Conservation (phyloP, 1,140 invertebrate species). For the Bombus sylvicola region DNA sequence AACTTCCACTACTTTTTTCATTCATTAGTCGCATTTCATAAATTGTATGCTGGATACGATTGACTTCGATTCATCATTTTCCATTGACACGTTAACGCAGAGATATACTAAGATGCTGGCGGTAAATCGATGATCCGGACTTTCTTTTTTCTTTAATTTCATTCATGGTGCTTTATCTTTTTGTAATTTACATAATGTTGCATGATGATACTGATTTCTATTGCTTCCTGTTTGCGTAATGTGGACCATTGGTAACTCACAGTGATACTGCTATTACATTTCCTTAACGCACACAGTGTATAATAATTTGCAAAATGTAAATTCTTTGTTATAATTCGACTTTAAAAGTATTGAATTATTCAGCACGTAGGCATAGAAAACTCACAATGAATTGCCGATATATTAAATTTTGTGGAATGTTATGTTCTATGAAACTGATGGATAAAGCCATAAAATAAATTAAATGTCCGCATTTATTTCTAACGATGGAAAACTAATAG, state of each 20-base stretch:
- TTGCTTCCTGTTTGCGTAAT: background rate
- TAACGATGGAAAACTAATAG: no score
- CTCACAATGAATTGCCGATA: background rate
- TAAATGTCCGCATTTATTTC: no score
- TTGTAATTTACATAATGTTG: background rate
- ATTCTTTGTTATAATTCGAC: background rate
- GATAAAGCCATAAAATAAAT: no score
- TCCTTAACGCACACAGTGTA: no score
- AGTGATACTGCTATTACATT: no score
- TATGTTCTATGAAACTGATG: no score
- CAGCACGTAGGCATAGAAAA: no score
- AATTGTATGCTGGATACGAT: background rate
- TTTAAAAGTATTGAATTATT: background rate
- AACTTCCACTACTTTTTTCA: conserved; percentile 38
- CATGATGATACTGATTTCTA: background rate
- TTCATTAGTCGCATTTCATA: conserved; percentile 22
- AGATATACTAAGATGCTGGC: background rate
- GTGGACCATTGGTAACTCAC: background rate
- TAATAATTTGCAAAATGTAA: no score
- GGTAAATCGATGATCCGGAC: background rate
- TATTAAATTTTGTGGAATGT: no score
- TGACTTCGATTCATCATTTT: background rate
- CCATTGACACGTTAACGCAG: background rate
- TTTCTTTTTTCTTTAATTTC: background rate
- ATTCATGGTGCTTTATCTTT: background rate